A percentile compares a stretch with the other conserved stretches of the same genome.
phyloP scores from a whole-genome alignment of 2,888 invertebrate species.

The Lacanobia wlatinum region DNA sequence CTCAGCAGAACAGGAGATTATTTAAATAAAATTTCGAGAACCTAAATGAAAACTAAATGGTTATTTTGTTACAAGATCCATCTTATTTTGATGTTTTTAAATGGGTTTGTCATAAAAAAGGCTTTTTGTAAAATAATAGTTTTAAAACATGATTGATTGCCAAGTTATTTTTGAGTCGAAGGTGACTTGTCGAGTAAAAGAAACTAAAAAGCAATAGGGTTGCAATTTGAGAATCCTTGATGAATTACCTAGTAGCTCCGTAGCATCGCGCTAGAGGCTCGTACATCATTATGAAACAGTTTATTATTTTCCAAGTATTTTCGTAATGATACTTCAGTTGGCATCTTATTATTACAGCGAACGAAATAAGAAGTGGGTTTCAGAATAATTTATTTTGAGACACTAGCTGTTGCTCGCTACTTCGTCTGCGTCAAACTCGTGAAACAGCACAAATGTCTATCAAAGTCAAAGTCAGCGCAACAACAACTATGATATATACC shows the following conservation, averaged over 20 bases:
- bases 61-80: neutral
- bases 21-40: neutral
- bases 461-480: no score
- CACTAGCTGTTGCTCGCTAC: neutral
- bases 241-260: neutral
- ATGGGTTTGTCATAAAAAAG: neutral
- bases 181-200: neutral
- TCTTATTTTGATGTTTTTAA: neutral
- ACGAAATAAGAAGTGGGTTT: neutral
- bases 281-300: constrained; percentile 4
- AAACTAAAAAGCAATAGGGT: neutral
- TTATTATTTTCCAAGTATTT: constrained; percentile 13
- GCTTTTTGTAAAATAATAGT: constrained; percentile 12
- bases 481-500: no score
- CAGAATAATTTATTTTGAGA: neutral
- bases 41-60: neutral
- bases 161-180: neutral
- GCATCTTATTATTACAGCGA: neutral
- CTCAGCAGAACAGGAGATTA: neutral
- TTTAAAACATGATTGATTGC: constrained; percentile 16
- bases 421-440: no score
- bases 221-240: neutral
- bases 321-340: neutral
- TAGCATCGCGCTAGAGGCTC: neutral
- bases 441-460: no score